These are phyloP conservation scores for Pelecanoides urinatrix DNA, from an alignment of 2,113 vertebrate genomes.

Conservation along the genomic window DNA sequence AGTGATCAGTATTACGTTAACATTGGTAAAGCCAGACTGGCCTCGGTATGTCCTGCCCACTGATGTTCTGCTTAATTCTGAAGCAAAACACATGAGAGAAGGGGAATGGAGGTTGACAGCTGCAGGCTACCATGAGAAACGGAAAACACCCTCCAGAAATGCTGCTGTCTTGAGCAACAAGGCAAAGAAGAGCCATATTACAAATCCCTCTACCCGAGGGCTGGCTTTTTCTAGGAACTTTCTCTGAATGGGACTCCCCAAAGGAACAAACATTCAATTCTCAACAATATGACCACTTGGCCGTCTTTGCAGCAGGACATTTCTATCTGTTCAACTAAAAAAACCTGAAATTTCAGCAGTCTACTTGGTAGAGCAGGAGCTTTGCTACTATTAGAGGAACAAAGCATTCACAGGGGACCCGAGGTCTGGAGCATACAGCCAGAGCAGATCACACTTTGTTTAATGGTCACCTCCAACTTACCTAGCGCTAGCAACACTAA, in stretches of 20 bases:
- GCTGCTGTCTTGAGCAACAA: not conserved
- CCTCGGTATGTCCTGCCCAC: not conserved
- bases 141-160: not conserved
- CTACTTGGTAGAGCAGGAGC: not conserved
- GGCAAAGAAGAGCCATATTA: not conserved
- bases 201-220: not conserved
- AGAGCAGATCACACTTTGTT: not conserved
- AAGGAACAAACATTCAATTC: not conserved
- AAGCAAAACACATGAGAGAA: not conserved
- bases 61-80: not conserved
- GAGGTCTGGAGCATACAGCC: not conserved
- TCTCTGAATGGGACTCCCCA: not conserved
- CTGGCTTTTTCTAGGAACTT: not conserved
- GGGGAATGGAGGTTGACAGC: not conserved
- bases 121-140: not conserved
- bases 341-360: not conserved
- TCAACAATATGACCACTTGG: not conserved
- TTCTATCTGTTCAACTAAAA: not conserved
- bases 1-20: not conserved
- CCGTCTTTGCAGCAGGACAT: not conserved
- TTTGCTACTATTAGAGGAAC: not conserved
- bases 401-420: not conserved
- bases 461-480: not conserved
- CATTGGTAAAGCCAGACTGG: not conserved
- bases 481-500: not conserved